phyloP scores from a whole-genome alignment of 2,888 invertebrate genomes.

The Pyrrhosoma nymphula region DNA sequence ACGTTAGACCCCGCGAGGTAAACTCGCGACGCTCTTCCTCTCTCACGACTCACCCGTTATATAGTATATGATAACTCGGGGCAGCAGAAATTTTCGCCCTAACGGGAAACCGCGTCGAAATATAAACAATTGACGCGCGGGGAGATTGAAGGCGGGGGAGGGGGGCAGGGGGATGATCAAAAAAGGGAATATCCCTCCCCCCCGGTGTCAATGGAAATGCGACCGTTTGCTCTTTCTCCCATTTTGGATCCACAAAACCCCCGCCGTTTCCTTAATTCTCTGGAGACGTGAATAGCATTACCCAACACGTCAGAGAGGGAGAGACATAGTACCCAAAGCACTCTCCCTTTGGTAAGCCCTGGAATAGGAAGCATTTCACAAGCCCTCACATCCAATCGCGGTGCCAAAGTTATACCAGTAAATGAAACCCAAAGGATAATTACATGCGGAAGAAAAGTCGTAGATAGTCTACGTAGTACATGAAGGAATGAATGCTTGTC shows the following conservation, averaged over 20 bases:
- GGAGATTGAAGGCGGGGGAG: too few relatives aligned
- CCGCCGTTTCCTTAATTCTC: not conserved
- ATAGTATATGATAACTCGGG: not conserved
- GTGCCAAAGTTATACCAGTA: not conserved
- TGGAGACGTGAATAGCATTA: not conserved
- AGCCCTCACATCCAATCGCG: not conserved
- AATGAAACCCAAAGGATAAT: not conserved
- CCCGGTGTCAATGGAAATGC: not conserved
- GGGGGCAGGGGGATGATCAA: not conserved
- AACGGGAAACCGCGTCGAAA: not conserved
- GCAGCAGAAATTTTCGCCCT: slow-evolving; percentile 6
- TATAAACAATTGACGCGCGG: slow-evolving; percentile 46
- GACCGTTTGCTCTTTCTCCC: slow-evolving; percentile 10
- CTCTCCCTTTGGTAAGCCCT: not conserved
- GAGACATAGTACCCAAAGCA: not conserved
- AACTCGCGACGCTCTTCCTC: not conserved
- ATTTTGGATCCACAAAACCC: not conserved
- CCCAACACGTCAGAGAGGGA: not conserved
- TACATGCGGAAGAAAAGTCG: not conserved
- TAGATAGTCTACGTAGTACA: too few relatives aligned
- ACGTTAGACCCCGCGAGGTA: slow-evolving; percentile 43
- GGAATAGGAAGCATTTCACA: not conserved
- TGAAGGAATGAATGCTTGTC: too few relatives aligned
- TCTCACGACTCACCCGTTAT: slow-evolving; percentile 9
- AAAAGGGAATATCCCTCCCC: not conserved